Evolutionary conservation across 2,888 invertebrate genomes (phyloP), one percentile per base, ranked within the genome.

Genomic region (Heliconius cydno): DNA sequence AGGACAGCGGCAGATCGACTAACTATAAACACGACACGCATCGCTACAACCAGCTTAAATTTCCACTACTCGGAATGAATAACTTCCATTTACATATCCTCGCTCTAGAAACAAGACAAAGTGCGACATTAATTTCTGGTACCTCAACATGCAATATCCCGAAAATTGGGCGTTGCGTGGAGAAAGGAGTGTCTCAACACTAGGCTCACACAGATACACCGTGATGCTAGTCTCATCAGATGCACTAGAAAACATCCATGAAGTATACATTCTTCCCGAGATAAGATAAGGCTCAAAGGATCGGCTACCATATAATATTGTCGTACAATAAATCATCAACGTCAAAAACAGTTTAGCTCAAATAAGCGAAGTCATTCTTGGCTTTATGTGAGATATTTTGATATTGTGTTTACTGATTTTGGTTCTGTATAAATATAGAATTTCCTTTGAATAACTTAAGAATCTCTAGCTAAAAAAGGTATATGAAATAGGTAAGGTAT

Each of bases 271-370:
- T 60, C 34, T 60, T 60, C n/a, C 15, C 15, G 13, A 73, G 73
- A 73, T 73, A 73, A 73, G 75, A 66, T 75, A 75, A 63, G 41
- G 34, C 57, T 63, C 65, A 76, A 66, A 67, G 57, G 46, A 70
- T 63, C 73, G 60, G 82, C 81, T 80, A 82, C 83, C 77, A 82
- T 81, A 79, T 82, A 82, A 79, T 83, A 84, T 85, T 85, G 85
- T 85, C 82, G 84, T 80, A 88, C 86, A 86, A 91, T 91, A 88
- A 90, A 91, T 91, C 90, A 90, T 90, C 88, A 88, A 83, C 84
- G 89, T 90, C 90, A 88, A 84, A 86, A 85, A 77, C 82, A 85
- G 82, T 85, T 85, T 84, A 81, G 65, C 79, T 80, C 81, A 83
- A 85, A 84, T 84, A 82, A 82, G 85, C 83, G 82, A 66, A 86